Base-by-base conservation (phyloP, 2,888 invertebrate species). In the Heliothis peltigera region DNA sequence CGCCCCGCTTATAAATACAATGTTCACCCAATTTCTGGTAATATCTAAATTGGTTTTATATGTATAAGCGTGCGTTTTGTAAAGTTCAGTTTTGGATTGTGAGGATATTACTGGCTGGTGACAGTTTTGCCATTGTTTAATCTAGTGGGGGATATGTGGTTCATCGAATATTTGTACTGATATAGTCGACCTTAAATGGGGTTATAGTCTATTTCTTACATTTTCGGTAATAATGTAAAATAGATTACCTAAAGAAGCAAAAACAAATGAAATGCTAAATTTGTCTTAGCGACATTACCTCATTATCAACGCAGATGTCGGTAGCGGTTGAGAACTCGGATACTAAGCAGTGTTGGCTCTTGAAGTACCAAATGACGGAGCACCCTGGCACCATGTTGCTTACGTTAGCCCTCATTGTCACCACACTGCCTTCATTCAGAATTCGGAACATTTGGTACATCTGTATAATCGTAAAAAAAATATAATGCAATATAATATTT, bases 321-420 rank as follows among this genome's bases (percentile, higher is more conserved):
- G 72, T 74, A 12, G 54, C 22, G 1, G 61, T 46, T 0, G 72
- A 70, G 18, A 69, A 61, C 0, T 52, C 48, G 2, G 56, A 44
- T 4, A 28, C 22, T 8, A 88, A 18, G 58, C 81, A 80, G 21
- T 84, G 75, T 25, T 84, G 68, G 2, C 79, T 68, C 2, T 82
- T 83, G 39, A 89, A 91, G 69, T 89, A 90, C 92, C 91, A 92
- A 32, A 85, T 84, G 2, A 91, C 54, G 0, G 80, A 83, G 62
- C 92, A 92, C 0, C 85, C 78, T 0, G 91, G 90, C 0, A 81
- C 64, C 7, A 91, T 70, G 21, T 88, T 78, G 49, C 77, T 89
- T 0, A 84, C 85, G 25, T 90, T 89, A 1, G 88, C 91, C 3
- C 72, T 57, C 2, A 91, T 44, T 18, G 66, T 70, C 5, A 84